Evolutionary conservation across 53 echinoderm and acorn worm genomes (phyloP).

Genomic region (Mesocentrotus franciscanus): DNA sequence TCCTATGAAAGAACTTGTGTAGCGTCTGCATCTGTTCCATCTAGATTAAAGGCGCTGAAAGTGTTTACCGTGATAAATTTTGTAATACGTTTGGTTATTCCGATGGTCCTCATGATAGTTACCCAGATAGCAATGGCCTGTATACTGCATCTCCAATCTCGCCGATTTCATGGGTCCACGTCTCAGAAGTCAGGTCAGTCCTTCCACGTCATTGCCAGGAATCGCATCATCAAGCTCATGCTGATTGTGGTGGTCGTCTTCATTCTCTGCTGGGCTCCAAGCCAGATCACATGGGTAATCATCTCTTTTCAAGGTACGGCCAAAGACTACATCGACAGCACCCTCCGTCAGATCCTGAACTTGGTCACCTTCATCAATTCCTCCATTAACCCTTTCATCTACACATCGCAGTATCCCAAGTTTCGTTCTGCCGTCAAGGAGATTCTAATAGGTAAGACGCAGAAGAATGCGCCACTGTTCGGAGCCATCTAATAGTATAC

Average conservation of each 20-base stretch:
- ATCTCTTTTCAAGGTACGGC: not conserved
- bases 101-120: not conserved
- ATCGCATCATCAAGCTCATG: constrained; percentile 49
- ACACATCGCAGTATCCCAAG: constrained; percentile 45
- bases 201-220: constrained; percentile 27
- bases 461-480: constrained; percentile 24
- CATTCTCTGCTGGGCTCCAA: constrained; percentile 31
- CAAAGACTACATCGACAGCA: not conserved
- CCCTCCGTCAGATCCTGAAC: not conserved
- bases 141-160: not conserved
- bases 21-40: not conserved
- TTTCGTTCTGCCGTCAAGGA: constrained; percentile 48
- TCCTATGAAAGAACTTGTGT: not conserved
- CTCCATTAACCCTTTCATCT: constrained; percentile 45
- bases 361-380: constrained; percentile 1
- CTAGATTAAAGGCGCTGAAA: not conserved
- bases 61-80: not conserved
- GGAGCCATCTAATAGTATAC: not conserved
- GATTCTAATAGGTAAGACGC: not conserved
- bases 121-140: constrained; percentile 34
- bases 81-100: constrained; percentile 9
- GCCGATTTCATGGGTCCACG: not conserved
- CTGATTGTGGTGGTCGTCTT: constrained; percentile 5
- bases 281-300: not conserved
- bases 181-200: not conserved